Conservation (phyloP, 1,140 invertebrate genomes). For the Stegodyphus dumicola region DNA sequence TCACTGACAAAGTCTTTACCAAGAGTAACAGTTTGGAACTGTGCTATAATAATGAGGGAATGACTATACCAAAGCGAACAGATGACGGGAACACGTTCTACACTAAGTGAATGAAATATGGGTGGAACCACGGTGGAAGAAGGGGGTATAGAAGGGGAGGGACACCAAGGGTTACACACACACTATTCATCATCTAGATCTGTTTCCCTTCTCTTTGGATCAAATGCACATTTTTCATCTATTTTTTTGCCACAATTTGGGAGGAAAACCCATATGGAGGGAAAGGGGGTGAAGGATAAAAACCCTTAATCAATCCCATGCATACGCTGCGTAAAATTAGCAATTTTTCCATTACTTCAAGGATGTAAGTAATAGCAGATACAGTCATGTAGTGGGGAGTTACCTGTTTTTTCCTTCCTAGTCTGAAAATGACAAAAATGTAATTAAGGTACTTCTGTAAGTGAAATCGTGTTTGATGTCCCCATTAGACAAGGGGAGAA, state of each 20-base stretch:
- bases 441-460: not conserved
- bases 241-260: slow-evolving; percentile 19
- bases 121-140: not conserved
- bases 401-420: not conserved
- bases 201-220: slow-evolving; percentile 51
- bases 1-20: not conserved
- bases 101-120: slow-evolving; percentile 34
- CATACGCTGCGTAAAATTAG: slow-evolving; percentile 36
- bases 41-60: slow-evolving; percentile 21
- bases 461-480: not conserved
- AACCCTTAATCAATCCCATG: slow-evolving; percentile 35
- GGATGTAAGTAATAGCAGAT: not conserved
- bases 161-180: slow-evolving; percentile 23
- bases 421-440: not conserved
- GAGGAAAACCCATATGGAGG: not conserved
- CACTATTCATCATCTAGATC: slow-evolving; percentile 57
- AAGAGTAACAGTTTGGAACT: not conserved
- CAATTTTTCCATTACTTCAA: slow-evolving; percentile 26
- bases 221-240: slow-evolving; percentile 56
- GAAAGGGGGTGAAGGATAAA: not conserved
- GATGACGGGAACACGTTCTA: slow-evolving; percentile 11
- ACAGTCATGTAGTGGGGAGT: not conserved
- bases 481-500: not conserved
- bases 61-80: not conserved
- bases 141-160: not conserved